phyloP scores from a whole-genome alignment of 1,140 invertebrate genomes.

The Sycophaga agraensis region DNA sequence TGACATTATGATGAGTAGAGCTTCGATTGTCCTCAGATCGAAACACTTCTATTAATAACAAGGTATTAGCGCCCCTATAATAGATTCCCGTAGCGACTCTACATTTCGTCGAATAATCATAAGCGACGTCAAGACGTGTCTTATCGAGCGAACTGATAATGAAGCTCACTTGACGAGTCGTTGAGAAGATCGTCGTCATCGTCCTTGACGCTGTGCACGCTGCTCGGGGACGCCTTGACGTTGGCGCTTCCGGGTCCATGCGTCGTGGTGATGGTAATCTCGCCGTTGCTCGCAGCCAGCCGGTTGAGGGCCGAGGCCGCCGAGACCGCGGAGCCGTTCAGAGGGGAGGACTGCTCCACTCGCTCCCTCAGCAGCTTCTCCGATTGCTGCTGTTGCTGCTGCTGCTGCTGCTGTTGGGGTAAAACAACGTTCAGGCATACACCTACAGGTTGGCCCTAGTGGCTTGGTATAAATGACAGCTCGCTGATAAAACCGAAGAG shows the following conservation, averaged over 20 bases:
- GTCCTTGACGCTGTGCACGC: conserved; percentile 52
- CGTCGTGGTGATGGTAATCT: conserved; percentile 77
- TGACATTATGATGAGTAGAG: too few species aligned
- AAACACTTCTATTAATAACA: too few species aligned
- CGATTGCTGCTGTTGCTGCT: conserved; percentile 40
- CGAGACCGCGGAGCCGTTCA: conserved; percentile 54
- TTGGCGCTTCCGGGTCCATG: conserved; percentile 54
- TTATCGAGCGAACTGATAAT: too few species aligned
- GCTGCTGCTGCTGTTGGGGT: conserved; percentile 2
- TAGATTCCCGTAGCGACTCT: too few species aligned
- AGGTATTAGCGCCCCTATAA: too few species aligned
- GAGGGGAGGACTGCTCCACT: conserved; percentile 53
- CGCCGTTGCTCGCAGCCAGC: conserved; percentile 72
- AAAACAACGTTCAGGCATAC: too few species aligned
- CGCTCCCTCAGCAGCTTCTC: conserved; percentile 56
- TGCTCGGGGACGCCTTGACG: conserved; percentile 49
- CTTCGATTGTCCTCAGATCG: too few species aligned
- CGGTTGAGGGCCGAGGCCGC: conserved; percentile 62
- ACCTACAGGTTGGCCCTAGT: too few species aligned
- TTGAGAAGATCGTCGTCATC: conserved; percentile 71
- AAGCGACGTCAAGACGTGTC: too few species aligned
- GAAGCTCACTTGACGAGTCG: conserved; percentile 77
- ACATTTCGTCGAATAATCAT: too few species aligned
- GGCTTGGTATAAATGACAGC: too few species aligned
- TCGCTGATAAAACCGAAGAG: too few species aligned